Conservation (phyloP, 2,797 vertebrate genomes). For the Echiichthys vipera region DNA sequence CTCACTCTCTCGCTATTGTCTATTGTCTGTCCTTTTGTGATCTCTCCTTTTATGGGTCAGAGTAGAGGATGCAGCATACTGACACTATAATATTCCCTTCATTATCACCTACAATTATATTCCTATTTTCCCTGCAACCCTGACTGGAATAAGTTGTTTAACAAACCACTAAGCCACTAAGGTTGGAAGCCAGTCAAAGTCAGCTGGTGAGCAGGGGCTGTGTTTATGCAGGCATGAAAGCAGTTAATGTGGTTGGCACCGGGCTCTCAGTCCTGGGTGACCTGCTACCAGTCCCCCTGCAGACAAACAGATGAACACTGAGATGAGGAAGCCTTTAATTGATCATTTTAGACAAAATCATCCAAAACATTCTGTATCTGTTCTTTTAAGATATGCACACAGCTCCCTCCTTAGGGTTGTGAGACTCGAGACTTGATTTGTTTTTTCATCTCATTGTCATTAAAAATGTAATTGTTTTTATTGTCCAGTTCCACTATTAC, state of each 20-base stretch:
- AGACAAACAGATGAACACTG: slow-evolving; percentile 27
- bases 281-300: slow-evolving; percentile 32
- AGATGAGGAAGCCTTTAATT: slow-evolving; percentile 11
- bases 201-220: slow-evolving; percentile 38
- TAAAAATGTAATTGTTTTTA: not conserved
- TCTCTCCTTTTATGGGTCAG: slow-evolving; percentile 14
- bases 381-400: not conserved
- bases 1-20: not conserved
- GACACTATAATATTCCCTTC: not conserved
- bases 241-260: slow-evolving; percentile 42
- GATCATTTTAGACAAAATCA: not conserved
- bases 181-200: slow-evolving; percentile 30
- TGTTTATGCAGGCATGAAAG: slow-evolving; percentile 51
- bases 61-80: slow-evolving; percentile 6
- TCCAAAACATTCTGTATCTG: not conserved
- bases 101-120: not conserved
- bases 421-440: not conserved
- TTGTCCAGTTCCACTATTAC: not conserved
- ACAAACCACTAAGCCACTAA: slow-evolving; percentile 41
- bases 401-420: not conserved
- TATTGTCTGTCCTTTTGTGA: slow-evolving; percentile 4
- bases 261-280: slow-evolving; percentile 33
- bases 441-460: not conserved
- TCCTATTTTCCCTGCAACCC: no score
- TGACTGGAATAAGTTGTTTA: no score